phyloP scores from a whole-genome alignment of 2,113 vertebrate species.

The Mesitornis unicolor region DNA sequence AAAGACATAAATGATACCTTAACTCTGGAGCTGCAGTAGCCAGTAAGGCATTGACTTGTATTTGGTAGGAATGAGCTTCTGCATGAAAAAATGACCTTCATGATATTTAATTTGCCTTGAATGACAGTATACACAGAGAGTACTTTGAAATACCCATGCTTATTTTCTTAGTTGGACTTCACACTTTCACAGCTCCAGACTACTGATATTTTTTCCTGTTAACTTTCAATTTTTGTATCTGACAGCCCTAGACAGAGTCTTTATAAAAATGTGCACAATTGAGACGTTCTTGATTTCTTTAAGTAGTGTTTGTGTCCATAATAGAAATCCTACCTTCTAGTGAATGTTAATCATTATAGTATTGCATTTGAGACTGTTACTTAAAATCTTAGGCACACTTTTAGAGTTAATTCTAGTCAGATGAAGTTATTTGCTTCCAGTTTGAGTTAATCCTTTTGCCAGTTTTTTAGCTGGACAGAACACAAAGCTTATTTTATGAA shows the following conservation, averaged over 20 bases:
- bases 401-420: slow-evolving; percentile 28
- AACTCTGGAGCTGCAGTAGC: not conserved
- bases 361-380: not conserved
- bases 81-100: not conserved
- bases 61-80: not conserved
- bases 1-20: not conserved
- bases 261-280: not conserved
- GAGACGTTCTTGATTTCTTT: not conserved
- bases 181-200: not conserved
- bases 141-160: not conserved
- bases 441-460: slow-evolving; percentile 4
- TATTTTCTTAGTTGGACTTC: not conserved
- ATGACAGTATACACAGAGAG: not conserved
- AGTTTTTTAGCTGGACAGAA: slow-evolving; percentile 30
- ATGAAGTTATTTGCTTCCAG: slow-evolving; percentile 17
- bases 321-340: not conserved
- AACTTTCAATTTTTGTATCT: not conserved
- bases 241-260: not conserved
- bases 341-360: not conserved
- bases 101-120: not conserved
- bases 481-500: slow-evolving; percentile 35
- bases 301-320: not conserved
- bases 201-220: not conserved
- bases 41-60: not conserved
- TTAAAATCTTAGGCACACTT: not conserved